Conservation (phyloP, 92 coral and sea anemone genomes). For the Bergia puertoricense region DNA sequence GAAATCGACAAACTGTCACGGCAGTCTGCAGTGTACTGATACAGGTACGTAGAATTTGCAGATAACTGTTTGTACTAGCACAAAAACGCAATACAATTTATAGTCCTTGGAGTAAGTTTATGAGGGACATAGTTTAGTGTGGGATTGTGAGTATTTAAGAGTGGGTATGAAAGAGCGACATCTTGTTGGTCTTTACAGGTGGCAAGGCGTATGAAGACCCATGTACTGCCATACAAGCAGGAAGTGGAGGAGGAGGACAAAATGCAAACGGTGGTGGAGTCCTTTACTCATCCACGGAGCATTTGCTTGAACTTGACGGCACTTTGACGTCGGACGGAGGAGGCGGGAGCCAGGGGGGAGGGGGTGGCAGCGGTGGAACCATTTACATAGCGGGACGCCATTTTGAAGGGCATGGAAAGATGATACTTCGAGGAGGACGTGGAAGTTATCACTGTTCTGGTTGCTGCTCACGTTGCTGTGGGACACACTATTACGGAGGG, state of each 20-base stretch:
- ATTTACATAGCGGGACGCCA: conserved; percentile 54
- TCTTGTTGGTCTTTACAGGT: conserved; percentile 21
- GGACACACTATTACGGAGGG: conserved; percentile 53
- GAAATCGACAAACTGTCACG: conserved; percentile 20
- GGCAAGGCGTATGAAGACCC: conserved; percentile 54
- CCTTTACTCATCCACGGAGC: conserved; percentile 53
- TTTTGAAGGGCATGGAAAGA: conserved; percentile 70
- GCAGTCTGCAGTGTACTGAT: not conserved
- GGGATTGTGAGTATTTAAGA: not conserved
- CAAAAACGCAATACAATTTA: not conserved
- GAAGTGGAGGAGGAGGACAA: conserved; percentile 70
- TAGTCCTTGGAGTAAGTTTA: not conserved
- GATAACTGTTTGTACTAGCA: not conserved
- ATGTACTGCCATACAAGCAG: conserved; percentile 59
- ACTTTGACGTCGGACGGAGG: conserved; percentile 61
- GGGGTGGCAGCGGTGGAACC: conserved; percentile 70
- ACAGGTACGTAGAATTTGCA: conserved; percentile 5
- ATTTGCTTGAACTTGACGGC: conserved; percentile 66
- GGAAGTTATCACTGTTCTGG: conserved; percentile 46
- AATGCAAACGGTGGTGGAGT: conserved; percentile 66
- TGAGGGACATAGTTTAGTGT: not conserved
- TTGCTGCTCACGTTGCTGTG: not conserved
- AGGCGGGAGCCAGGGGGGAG: conserved; percentile 48
- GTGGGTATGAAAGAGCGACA: not conserved
- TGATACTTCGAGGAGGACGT: conserved; percentile 59